Conservation (phyloP, 2,113 vertebrate genomes). For the Micronycteris hirsuta region DNA sequence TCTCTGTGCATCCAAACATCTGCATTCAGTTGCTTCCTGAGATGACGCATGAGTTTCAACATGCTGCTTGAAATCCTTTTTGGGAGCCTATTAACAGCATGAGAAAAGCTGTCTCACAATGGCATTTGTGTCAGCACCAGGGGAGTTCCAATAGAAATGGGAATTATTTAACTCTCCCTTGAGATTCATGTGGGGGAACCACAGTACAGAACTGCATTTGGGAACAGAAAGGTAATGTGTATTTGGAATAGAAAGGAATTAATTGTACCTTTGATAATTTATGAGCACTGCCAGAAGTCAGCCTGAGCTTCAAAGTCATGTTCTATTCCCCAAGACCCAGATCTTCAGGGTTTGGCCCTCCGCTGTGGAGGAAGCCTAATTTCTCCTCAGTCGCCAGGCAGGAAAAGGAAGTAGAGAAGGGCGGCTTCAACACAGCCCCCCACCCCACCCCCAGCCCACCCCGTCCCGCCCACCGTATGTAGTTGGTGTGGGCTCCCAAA, state of each 20-base stretch:
- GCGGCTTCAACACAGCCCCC: background rate
- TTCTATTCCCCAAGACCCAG: background rate
- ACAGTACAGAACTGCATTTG: background rate
- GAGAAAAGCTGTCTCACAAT: background rate
- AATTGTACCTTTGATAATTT: background rate
- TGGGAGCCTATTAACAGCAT: background rate
- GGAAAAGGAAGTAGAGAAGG: background rate
- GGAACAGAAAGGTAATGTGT: background rate
- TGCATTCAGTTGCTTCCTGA: background rate
- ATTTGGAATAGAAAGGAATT: constrained; percentile 10
- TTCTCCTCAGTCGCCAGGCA: background rate
- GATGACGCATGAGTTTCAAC: constrained; percentile 1
- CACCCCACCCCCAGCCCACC: background rate
- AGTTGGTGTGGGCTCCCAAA: background rate
- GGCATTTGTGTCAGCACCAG: constrained; percentile 21
- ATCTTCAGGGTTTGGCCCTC: background rate
- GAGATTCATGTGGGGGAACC: background rate
- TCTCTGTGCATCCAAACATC: background rate
- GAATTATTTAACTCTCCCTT: constrained; percentile 32
- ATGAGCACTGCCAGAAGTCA: background rate
- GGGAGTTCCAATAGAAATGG: constrained; percentile 35
- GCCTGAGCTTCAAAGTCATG: background rate
- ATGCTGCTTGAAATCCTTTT: background rate
- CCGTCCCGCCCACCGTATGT: background rate
- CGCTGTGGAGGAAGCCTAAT: background rate